These are phyloP conservation scores for Plectropomus leopardus DNA, from an alignment of 2,113 vertebrate species.

Conservation along the genomic window DNA sequence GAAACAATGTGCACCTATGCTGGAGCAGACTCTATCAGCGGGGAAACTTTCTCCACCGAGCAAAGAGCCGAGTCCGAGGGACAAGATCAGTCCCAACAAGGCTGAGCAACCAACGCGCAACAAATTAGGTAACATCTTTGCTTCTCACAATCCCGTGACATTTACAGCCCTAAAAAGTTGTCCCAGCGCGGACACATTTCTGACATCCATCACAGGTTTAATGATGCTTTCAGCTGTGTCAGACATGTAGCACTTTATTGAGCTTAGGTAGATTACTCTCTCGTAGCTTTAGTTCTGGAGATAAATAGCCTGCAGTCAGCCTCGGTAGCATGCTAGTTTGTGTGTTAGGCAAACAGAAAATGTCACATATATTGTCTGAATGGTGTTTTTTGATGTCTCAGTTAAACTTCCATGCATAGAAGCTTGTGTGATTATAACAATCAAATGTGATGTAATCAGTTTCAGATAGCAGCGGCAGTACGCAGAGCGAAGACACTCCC, in stretches of 20 bases:
- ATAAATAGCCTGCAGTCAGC: conserved; percentile 31
- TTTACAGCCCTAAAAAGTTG: conserved; percentile 12
- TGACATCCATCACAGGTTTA: conserved; percentile 16
- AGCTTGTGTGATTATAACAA: conserved; percentile 32
- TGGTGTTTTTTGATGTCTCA: conserved; percentile 24
- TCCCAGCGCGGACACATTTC: background rate
- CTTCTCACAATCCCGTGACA: conserved; percentile 15
- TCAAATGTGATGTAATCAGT: conserved; percentile 56
- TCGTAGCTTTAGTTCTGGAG: conserved; percentile 13
- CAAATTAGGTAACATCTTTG: conserved; percentile 73
- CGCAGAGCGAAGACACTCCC: conserved; percentile 50
- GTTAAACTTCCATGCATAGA: conserved; percentile 23
- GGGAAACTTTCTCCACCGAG: conserved; percentile 55
- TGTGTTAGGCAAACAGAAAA: conserved; percentile 19
- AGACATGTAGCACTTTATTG: conserved; percentile 3
- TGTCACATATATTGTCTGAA: conserved; percentile 8
- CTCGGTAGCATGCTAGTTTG: background rate
- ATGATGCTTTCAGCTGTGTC: conserved; percentile 4
- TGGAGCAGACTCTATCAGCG: conserved; percentile 60
- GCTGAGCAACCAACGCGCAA: conserved; percentile 45
- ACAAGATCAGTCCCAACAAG: conserved; percentile 65
- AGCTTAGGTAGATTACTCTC: conserved; percentile 8
- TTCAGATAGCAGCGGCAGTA: conserved; percentile 69
- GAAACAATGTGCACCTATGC: conserved; percentile 73
- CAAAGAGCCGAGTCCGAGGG: conserved; percentile 63